Evolutionary conservation across 2,797 vertebrate genomes (phyloP).

Genomic region (Sphenopsis melanotis): DNA sequence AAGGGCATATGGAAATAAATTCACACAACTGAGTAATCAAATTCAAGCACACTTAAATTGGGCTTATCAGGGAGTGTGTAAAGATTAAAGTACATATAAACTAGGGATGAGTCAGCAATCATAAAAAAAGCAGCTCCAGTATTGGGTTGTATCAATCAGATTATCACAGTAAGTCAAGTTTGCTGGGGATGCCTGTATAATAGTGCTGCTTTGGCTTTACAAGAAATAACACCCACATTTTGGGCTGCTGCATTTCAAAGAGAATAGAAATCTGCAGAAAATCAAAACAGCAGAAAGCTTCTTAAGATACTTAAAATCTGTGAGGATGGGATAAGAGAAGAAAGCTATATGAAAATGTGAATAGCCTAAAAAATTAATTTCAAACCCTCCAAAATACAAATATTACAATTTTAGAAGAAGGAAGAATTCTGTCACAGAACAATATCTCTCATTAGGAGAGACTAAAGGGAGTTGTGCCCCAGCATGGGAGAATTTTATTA

Average conservation of each 20-base stretch:
- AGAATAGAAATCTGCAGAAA: neutral
- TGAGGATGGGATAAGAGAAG: neutral
- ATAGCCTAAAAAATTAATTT: neutral
- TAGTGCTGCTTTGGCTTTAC: neutral
- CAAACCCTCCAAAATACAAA: rapidly evolving
- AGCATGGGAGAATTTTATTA: neutral
- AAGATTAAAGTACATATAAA: neutral
- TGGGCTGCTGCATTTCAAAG: neutral
- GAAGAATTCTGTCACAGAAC: neutral
- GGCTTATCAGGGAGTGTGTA: neutral
- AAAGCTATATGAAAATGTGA: neutral
- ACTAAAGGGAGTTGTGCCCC: neutral
- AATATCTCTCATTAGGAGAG: neutral
- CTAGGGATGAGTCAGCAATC: neutral
- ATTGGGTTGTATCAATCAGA: neutral
- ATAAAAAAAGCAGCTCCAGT: neutral
- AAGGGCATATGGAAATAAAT: neutral
- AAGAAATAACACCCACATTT: neutral
- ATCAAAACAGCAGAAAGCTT: neutral
- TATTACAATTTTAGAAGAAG: neutral
- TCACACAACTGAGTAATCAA: neutral
- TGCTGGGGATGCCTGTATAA: neutral
- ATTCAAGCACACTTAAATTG: neutral
- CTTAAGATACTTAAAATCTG: neutral
- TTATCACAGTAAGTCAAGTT: neutral